phyloP scores from a whole-genome alignment of 2,113 vertebrate species.

The Meles meles region DNA sequence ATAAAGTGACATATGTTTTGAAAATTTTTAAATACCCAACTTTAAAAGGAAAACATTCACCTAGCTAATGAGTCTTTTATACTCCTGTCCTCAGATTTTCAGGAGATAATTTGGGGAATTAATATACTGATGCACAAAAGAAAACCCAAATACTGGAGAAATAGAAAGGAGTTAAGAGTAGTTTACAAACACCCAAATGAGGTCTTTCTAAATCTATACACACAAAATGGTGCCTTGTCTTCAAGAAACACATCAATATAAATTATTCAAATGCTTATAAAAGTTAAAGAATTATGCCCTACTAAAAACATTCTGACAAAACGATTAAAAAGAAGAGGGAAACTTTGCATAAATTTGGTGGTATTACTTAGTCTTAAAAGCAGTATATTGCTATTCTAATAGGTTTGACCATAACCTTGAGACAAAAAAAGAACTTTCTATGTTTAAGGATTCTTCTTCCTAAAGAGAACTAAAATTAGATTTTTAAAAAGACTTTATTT shows the following conservation, averaged over 20 bases:
- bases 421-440: slow-evolving; percentile 37
- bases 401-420: background rate
- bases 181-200: background rate
- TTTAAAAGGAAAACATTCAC: slow-evolving; percentile 32
- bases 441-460: background rate
- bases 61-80: slow-evolving; percentile 48
- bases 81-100: background rate
- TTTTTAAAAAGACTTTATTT: background rate
- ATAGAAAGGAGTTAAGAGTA: background rate
- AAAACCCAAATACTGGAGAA: background rate
- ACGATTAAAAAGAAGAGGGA: slow-evolving; percentile 35
- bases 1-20: slow-evolving; percentile 17
- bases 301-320: background rate
- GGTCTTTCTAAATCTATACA: slow-evolving; percentile 26
- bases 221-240: slow-evolving; percentile 4
- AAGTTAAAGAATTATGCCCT: slow-evolving; percentile 50
- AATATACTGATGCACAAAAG: background rate
- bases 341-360: background rate
- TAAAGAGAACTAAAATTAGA: background rate
- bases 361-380: slow-evolving; percentile 20
- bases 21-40: slow-evolving; percentile 15
- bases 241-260: slow-evolving; percentile 44
- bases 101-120: slow-evolving; percentile 23
- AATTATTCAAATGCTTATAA: slow-evolving; percentile 45
- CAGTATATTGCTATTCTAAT: background rate